Percentiles rank a stretch among this genome's conserved stretches.
Conservation (phyloP, 2,888 invertebrate genomes). For the Chymomyza caudatula region DNA sequence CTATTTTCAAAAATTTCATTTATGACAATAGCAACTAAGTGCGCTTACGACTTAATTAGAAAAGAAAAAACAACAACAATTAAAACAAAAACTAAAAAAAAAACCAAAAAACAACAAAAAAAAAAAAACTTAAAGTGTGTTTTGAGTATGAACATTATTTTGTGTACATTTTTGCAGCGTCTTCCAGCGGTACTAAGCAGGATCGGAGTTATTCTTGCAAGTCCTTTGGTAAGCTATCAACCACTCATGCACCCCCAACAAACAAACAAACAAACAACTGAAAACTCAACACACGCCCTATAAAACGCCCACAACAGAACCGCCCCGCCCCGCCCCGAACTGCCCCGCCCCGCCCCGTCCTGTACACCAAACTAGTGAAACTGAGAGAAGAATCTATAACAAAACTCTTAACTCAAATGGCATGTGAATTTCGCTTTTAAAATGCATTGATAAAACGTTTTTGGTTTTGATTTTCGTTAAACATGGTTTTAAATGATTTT, state of each 20-base stretch:
- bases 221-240: constrained; percentile 91
- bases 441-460: constrained; percentile 44
- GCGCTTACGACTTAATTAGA: constrained; percentile 14
- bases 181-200: constrained; percentile 96
- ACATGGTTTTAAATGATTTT: constrained; percentile 27
- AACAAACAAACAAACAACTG: constrained; percentile 22
- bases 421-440: constrained; percentile 73
- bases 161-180: constrained; percentile 86
- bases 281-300: background rate
- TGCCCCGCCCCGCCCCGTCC: constrained; percentile 2
- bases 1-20: constrained; percentile 21
- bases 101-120: constrained; percentile 36
- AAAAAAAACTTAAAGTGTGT: constrained; percentile 76
- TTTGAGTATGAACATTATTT: constrained; percentile 78
- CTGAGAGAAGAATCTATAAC: background rate
- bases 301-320: constrained; percentile 13
- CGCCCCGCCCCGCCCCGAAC: constrained; percentile 5
- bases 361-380: constrained; percentile 3
- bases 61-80: constrained; percentile 29
- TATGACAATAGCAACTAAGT: constrained; percentile 31
- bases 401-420: constrained; percentile 47
- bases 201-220: constrained; percentile 97
- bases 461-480: constrained; percentile 24
- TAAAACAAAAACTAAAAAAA: constrained; percentile 31
- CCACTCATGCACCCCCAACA: constrained; percentile 70